phyloP scores from a whole-genome alignment of 2,113 vertebrate species.

The Trichomycterus rosablanca region DNA sequence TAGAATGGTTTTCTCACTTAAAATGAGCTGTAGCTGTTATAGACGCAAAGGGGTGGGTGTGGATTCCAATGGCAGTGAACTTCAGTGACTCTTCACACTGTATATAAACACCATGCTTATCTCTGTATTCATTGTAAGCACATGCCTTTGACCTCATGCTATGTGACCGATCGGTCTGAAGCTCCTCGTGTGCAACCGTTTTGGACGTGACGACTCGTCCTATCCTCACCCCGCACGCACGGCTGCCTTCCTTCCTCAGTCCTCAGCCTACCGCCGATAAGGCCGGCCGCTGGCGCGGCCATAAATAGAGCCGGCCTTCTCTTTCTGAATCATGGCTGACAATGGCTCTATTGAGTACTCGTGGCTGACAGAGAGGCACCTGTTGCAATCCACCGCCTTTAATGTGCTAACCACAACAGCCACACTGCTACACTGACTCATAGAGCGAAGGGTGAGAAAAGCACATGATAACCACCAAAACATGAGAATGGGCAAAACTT shows the following conservation, averaged over 20 bases:
- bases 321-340: constrained; percentile 50
- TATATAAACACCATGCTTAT: too few species aligned
- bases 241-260: constrained; percentile 34
- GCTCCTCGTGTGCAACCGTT: background rate
- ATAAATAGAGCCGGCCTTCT: constrained; percentile 46
- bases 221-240: constrained; percentile 18
- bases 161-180: background rate
- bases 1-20: too few species aligned
- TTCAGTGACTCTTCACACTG: too few species aligned
- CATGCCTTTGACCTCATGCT: background rate
- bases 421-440: background rate
- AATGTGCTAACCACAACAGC: constrained; percentile 28
- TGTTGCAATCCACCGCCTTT: constrained; percentile 48
- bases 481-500: background rate
- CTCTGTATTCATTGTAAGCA: too few species aligned
- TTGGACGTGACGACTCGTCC: background rate
- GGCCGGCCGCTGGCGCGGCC: constrained; percentile 24
- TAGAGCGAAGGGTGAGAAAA: background rate
- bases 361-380: constrained; percentile 54
- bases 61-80: too few species aligned
- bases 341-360: constrained; percentile 65
- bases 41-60: too few species aligned
- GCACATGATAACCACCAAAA: background rate
- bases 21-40: too few species aligned
- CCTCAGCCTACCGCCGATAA: constrained; percentile 49